Percentiles rank a stretch among this genome's conserved stretches.
Conservation (phyloP, 2,888 invertebrate genomes). For the Reticulitermes lucifugus region DNA sequence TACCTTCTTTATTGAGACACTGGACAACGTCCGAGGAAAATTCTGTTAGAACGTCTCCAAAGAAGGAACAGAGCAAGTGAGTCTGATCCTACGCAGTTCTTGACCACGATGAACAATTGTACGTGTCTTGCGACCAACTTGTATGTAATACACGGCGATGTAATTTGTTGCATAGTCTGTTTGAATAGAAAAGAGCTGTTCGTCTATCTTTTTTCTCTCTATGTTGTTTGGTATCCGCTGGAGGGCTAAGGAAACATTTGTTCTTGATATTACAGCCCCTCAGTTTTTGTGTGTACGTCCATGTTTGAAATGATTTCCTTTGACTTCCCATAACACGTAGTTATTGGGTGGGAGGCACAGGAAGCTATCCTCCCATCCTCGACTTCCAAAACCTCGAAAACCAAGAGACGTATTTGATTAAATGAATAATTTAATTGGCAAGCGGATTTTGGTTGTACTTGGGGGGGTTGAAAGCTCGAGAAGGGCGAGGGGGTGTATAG, state of each 20-base stretch:
- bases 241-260: slow-evolving; percentile 9
- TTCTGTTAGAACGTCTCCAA: too few species aligned
- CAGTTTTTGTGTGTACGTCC: not conserved
- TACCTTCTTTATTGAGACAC: too few species aligned
- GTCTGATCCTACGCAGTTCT: too few species aligned
- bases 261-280: not conserved
- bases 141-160: too few species aligned
- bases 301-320: slow-evolving; percentile 21
- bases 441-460: slow-evolving; percentile 38
- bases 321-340: slow-evolving; percentile 7
- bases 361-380: not conserved
- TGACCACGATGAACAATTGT: too few species aligned
- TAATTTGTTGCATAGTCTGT: too few species aligned
- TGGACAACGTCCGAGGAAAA: too few species aligned
- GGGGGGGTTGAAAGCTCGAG: slow-evolving; percentile 14
- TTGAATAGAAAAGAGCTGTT: too few species aligned
- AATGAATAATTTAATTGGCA: slow-evolving; percentile 53
- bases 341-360: not conserved
- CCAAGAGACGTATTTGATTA: slow-evolving; percentile 50
- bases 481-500: slow-evolving; percentile 22
- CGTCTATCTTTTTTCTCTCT: not conserved
- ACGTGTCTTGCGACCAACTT: too few species aligned
- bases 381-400: slow-evolving; percentile 11
- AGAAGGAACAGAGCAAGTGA: too few species aligned
- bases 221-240: not conserved